Base-by-base conservation (phyloP, 2,113 vertebrate genomes). In the Piaya cayana region DNA sequence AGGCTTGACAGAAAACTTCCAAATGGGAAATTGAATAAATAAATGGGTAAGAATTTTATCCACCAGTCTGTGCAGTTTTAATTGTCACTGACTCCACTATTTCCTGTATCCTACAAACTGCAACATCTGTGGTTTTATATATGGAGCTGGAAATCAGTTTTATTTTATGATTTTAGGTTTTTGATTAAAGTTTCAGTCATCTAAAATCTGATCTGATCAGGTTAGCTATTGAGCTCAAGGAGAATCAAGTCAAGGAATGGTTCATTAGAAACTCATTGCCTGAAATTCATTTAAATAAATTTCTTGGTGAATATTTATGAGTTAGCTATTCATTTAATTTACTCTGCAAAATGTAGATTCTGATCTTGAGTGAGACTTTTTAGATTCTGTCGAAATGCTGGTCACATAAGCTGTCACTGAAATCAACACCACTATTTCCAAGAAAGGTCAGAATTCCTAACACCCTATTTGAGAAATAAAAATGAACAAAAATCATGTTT, bases 251-350 rank as follows among this genome's bases (percentile, higher is more conserved):
- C 29, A 52, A 11, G 15, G n/a, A 84, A 58, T 15, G 9, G 20
- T 62, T 93, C 47, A 26, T 50, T 63, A 27, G 1, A 3, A 85
- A 13, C 8, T 49, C 9, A 4, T 53, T 78, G 60, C 7, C 64
- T 53, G 47, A 78, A 76, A 63, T 6, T 26, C 10, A 9, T 55
- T 81, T 23, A 72, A 49, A 67, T 55, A 70, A 75, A 81, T 63
- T 0, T 0, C 5, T 74, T 36, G 29, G 34, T 59, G 29, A 37
- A 37, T 59, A 74, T 59, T 67, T 67, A 11, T 45, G 15, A 77
- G 16, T 75, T 50, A 68, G 3, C 22, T 62, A 50, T 27, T 71
- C 1, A 8, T 83, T 60, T 80, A 32, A 18, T 64, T 82, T 64
- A n/a, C 22, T 47, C 18, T 65, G 23, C 10, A 71, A 60, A 71